These are phyloP conservation scores for Drosophila kikkawai DNA, from an alignment of 1,140 invertebrate species.

Conservation along the genomic window DNA sequence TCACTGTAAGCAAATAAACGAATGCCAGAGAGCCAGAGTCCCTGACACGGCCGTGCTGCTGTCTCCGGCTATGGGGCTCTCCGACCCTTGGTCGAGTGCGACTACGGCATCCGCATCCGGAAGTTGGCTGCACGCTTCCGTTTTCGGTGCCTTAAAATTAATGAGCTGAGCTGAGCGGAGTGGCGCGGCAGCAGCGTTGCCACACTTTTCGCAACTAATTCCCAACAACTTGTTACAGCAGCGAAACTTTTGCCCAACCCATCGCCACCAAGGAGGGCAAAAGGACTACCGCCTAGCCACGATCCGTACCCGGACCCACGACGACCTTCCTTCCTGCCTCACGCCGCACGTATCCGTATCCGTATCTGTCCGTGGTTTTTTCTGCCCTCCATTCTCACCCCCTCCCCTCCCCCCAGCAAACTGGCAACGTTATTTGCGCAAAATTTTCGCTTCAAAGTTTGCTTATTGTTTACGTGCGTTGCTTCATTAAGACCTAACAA, in stretches of 20 bases:
- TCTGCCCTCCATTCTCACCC: background rate
- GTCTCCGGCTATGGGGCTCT: constrained; percentile 67
- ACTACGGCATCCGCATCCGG: constrained; percentile 58
- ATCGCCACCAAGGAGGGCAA: constrained; percentile 7
- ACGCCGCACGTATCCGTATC: constrained; percentile 76
- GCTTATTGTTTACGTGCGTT: constrained; percentile 83
- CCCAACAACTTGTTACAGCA: constrained; percentile 76
- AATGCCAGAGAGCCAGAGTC: constrained; percentile 36
- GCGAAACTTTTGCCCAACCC: constrained; percentile 67
- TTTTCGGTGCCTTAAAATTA: constrained; percentile 78
- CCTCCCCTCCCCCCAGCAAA: background rate
- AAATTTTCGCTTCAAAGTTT: constrained; percentile 83
- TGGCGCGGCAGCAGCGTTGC: constrained; percentile 60
- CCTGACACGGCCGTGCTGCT: constrained; percentile 62
- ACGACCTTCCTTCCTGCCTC: constrained; percentile 77
- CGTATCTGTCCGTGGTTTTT: constrained; percentile 50
- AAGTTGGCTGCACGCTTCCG: constrained; percentile 80
- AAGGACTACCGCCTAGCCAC: background rate
- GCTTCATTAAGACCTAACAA: constrained; percentile 78
- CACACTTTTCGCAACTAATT: constrained; percentile 82
- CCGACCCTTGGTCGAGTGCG: constrained; percentile 45
- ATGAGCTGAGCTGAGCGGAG: constrained; percentile 61
- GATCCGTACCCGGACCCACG: constrained; percentile 23
- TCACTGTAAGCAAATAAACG: constrained; percentile 23
- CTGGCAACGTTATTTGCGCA: constrained; percentile 77